phyloP scores from a whole-genome alignment of 2,888 invertebrate genomes.

The Sinhomidia bicolor region DNA sequence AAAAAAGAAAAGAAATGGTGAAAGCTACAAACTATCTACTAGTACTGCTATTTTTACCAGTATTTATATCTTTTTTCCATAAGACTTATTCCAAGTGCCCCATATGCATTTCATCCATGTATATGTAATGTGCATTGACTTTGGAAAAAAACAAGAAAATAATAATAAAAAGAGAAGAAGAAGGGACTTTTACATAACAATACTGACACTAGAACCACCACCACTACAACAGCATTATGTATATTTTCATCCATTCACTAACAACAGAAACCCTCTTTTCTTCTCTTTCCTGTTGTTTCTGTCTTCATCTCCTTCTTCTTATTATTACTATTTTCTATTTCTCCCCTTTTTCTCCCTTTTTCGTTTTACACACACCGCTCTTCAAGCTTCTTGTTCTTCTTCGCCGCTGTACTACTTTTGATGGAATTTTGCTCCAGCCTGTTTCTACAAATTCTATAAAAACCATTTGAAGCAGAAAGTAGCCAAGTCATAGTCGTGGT shows the following conservation, averaged over 20 bases:
- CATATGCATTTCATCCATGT: conserved; percentile 57
- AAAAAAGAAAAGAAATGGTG: conserved; percentile 20
- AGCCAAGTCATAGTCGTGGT: conserved; percentile 27
- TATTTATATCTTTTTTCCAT: conserved; percentile 24
- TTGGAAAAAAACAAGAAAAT: background rate
- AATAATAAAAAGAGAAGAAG: no score
- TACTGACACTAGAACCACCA: conserved; percentile 20
- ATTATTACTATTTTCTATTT: conserved; percentile 38
- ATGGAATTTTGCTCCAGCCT: conserved; percentile 54
- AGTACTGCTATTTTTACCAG: background rate
- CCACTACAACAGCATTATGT: background rate
- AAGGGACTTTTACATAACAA: background rate
- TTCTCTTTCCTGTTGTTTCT: conserved; percentile 12
- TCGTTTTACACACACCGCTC: background rate
- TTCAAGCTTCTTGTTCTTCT: no score
- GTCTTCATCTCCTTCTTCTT: background rate
- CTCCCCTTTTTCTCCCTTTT: background rate
- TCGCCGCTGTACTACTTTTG: conserved; percentile 18
- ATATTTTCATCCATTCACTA: background rate
- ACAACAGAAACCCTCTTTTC: conserved; percentile 30
- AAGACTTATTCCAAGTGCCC: conserved; percentile 24
- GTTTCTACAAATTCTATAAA: conserved; percentile 54
- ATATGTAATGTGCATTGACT: conserved; percentile 53
- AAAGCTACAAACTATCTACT: no score
- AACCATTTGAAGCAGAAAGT: conserved; percentile 61